Percentiles rank a stretch among this genome's conserved stretches.
Evolutionary conservation across 2,113 vertebrate genomes (phyloP).

Genomic region (Malurus alboscapulatus): DNA sequence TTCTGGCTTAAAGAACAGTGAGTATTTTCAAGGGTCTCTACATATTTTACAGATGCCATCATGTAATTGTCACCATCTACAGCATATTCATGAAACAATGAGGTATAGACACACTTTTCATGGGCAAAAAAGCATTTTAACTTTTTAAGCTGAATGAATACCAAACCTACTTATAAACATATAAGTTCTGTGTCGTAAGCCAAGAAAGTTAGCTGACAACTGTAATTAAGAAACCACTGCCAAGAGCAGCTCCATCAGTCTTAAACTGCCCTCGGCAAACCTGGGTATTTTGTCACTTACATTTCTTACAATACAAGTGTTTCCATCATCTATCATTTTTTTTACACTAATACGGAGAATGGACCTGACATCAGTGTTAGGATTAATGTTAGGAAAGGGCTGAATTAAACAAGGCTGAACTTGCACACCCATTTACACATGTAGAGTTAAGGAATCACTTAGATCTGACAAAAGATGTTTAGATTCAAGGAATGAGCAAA

Average conservation of each 20-base stretch:
- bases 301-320: slow-evolving; percentile 30
- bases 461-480: slow-evolving; percentile 16
- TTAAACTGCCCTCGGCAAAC: slow-evolving; percentile 26
- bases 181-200: slow-evolving; percentile 20
- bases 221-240: slow-evolving; percentile 52
- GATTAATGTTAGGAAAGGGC: slow-evolving; percentile 33
- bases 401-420: slow-evolving; percentile 51
- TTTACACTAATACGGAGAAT: slow-evolving; percentile 14
- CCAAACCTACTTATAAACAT: not conserved
- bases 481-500: slow-evolving; percentile 30
- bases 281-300: slow-evolving; percentile 21
- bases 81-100: not conserved
- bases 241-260: slow-evolving; percentile 24
- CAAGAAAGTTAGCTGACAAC: slow-evolving; percentile 55
- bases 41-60: slow-evolving; percentile 25
- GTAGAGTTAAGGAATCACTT: not conserved
- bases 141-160: slow-evolving; percentile 30
- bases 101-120: slow-evolving; percentile 29
- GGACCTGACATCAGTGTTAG: slow-evolving; percentile 29
- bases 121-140: not conserved
- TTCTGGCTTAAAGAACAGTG: slow-evolving; percentile 34
- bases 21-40: slow-evolving; percentile 45
- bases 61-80: slow-evolving; percentile 29
- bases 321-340: slow-evolving; percentile 26
- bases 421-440: slow-evolving; percentile 33